A percentile compares a stretch with the other conserved stretches of the same genome.
phyloP scores from a whole-genome alignment of 2,797 vertebrate genomes.

The Syndactyla subalaris region DNA sequence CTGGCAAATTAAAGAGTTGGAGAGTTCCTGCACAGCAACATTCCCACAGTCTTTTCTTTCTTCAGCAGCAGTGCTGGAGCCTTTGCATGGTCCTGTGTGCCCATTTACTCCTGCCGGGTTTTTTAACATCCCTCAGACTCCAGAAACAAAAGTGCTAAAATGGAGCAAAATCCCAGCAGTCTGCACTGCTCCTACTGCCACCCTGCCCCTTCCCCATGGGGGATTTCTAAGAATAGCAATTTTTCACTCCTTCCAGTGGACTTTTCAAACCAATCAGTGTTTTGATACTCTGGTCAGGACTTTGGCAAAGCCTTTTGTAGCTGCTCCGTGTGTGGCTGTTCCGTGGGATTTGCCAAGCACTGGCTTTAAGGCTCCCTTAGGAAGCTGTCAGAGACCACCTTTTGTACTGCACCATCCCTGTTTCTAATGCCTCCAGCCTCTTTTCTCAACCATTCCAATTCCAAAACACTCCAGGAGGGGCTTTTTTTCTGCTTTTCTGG shows the following conservation, averaged over 20 bases:
- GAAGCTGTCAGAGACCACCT: not conserved
- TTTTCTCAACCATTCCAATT: not conserved
- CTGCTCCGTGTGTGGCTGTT: not conserved
- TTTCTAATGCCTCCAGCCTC: slow-evolving; percentile 32
- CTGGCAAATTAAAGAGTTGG: not conserved
- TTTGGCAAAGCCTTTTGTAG: slow-evolving; percentile 41
- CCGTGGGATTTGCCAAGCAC: not conserved
- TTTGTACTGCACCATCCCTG: slow-evolving; percentile 55
- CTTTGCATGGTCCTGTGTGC: not conserved
- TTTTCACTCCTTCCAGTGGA: slow-evolving; percentile 43
- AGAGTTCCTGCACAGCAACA: not conserved
- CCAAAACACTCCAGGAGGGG: not conserved
- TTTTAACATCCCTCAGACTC: not conserved
- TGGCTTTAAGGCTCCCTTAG: slow-evolving; percentile 20
- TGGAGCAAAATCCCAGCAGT: not conserved
- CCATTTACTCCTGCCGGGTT: not conserved
- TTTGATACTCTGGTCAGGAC: slow-evolving; percentile 67
- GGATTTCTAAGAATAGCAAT: not conserved
- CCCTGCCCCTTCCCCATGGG: not conserved
- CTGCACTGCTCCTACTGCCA: not conserved
- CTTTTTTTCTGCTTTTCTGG: not conserved
- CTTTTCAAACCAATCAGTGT: not conserved
- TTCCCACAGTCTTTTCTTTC: not conserved
- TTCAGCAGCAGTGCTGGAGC: not conserved
- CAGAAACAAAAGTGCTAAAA: not conserved